Conservation (phyloP, 1,140 invertebrate genomes). For the Caenorhabditis brenneri region DNA sequence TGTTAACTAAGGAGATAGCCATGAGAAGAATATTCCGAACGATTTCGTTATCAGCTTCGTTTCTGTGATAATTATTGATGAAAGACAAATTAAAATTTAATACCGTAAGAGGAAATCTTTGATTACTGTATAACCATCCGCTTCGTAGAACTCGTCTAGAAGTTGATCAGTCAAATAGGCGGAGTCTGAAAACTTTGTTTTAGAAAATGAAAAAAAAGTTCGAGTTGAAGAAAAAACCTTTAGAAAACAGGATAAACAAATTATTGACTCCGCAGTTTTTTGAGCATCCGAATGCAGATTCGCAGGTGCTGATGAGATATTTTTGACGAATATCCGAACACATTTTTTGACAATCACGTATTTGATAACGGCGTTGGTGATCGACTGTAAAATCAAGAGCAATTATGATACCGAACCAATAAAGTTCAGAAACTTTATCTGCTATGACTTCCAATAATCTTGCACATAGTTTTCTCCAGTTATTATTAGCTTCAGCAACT, state of each 20-base stretch:
- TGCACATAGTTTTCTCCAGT: slow-evolving; percentile 90
- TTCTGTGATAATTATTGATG: slow-evolving; percentile 24
- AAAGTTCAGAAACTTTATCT: slow-evolving; percentile 31
- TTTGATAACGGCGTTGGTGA: slow-evolving; percentile 87
- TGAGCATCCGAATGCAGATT: slow-evolving; percentile 22
- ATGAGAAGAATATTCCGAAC: slow-evolving; percentile 61
- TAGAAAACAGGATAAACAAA: slow-evolving; percentile 94
- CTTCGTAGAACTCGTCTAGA: slow-evolving; percentile 90
- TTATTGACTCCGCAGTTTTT: slow-evolving; percentile 86
- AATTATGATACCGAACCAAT: background rate
- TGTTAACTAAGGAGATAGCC: slow-evolving; percentile 62
- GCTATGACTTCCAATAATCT: slow-evolving; percentile 37
- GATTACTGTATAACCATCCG: slow-evolving; percentile 91
- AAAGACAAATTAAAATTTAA: background rate
- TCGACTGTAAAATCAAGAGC: slow-evolving; percentile 79
- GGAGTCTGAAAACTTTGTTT: slow-evolving; percentile 83
- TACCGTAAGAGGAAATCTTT: slow-evolving; percentile 83
- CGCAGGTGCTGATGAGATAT: slow-evolving; percentile 79
- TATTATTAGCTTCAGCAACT: slow-evolving; percentile 79
- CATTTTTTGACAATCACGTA: slow-evolving; percentile 98
- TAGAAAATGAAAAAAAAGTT: background rate
- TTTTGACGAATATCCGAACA: slow-evolving; percentile 93
- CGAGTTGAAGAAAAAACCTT: slow-evolving; percentile 74
- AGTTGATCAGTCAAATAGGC: slow-evolving; percentile 91
- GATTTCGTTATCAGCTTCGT: slow-evolving; percentile 57